Evolutionary conservation across 1,140 invertebrate species (phyloP), one percentile per base, ranked within the genome.

Genomic region (Cyphomyrmex costatus): DNA sequence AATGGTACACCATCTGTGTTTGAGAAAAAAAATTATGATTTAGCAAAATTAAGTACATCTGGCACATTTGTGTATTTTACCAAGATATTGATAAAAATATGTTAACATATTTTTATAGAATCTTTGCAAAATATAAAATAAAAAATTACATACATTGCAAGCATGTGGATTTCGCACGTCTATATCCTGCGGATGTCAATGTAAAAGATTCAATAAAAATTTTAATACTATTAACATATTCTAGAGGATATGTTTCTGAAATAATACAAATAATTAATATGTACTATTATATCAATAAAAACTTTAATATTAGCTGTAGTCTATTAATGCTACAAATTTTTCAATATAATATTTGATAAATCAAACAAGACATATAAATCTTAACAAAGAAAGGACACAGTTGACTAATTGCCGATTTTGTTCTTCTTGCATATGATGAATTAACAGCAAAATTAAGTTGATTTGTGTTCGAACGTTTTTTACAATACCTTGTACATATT

Each of bases 171-270:
- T 91, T 92, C 12, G 94, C 92, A 78, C 93, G 91, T 82, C 93
- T 91, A 63, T 94, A 94, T n/a, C 94, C 94, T 56, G 94, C 93
- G 65, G 93, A 71, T 85, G 73, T 93, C 24, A 94, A 84, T 36
- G 86, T 88, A 24, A 95, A 87, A 10, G 91, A 93, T 66, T 94
- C 91, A 12, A 95, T 85, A 60, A 89, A 78, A 85, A 94, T 86
- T 79, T 88, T 91, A 0, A 95, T 71, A 88, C 93, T 92, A 58
- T 93, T 91, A 30, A 93, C 85, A 73, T 91, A 88, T 68, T 91
- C 87, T 27, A 94, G 66, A 10, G 87, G 88, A 27, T 85, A 63
- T 78, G 76, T 53, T 76, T 90, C 93, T 92, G 60, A 77, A 92
- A 91, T 74, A 24, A 49, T 76, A 77, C 8, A 70, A 58, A 60